A percentile compares a stretch with the other conserved stretches of the same genome.
These are phyloP conservation scores for Dryadula phaetusa DNA, from an alignment of 2,888 invertebrate genomes.

Conservation along the genomic window DNA sequence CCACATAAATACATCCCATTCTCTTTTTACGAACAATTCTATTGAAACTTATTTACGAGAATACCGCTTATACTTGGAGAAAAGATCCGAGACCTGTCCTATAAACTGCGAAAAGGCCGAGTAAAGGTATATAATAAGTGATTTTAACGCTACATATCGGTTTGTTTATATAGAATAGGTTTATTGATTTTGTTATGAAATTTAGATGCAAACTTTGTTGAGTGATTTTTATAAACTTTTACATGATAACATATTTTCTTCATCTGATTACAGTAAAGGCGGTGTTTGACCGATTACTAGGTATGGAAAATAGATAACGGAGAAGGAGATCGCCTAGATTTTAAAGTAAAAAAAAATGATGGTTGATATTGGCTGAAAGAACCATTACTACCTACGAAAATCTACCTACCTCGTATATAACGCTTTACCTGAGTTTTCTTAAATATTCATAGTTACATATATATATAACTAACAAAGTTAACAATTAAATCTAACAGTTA, in stretches of 20 bases:
- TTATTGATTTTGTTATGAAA: not conserved
- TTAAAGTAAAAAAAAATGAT: too few relatives aligned
- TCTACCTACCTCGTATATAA: too few relatives aligned
- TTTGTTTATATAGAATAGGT: not conserved
- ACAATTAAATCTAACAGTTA: too few relatives aligned
- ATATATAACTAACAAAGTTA: too few relatives aligned
- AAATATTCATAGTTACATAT: too few relatives aligned
- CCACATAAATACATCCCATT: constrained; percentile 27
- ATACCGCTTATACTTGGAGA: constrained; percentile 30
- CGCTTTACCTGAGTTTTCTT: too few relatives aligned
- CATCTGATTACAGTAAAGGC: not conserved
- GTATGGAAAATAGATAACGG: too few relatives aligned
- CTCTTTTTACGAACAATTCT: constrained; percentile 40
- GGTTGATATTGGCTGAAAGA: too few relatives aligned
- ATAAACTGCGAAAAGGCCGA: constrained; percentile 39
- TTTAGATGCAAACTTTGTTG: not conserved
- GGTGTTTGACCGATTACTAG: not conserved
- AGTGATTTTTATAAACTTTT: too few relatives aligned
- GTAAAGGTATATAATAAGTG: constrained; percentile 13
- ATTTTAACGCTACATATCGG: constrained; percentile 8
- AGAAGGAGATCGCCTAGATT: too few relatives aligned
- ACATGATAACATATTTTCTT: not conserved
- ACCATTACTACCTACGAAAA: too few relatives aligned
- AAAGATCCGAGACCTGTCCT: constrained; percentile 36
- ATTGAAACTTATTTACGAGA: constrained; percentile 40